Percentiles rank a stretch among this genome's conserved stretches.
phyloP scores from a whole-genome alignment of 2,888 invertebrate species.

The Hirtodrosophila confusa region DNA sequence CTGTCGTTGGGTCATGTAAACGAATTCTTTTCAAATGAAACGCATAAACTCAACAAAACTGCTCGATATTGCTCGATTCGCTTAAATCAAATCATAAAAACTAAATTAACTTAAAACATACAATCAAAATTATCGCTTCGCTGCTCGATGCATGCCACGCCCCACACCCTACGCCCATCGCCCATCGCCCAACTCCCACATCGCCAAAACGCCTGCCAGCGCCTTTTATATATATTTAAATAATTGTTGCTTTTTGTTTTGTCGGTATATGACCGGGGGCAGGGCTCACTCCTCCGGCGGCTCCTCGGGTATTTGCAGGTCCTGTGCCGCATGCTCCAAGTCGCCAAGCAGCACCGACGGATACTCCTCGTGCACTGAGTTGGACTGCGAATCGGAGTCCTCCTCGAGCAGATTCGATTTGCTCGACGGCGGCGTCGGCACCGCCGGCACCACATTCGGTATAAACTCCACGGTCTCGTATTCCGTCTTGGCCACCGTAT shows the following conservation, averaged over 20 bases:
- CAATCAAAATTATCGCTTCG: constrained; percentile 50
- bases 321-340: constrained; percentile 79
- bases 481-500: constrained; percentile 77
- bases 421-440: constrained; percentile 55
- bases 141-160: constrained; percentile 46
- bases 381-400: constrained; percentile 80
- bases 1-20: constrained; percentile 25
- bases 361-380: constrained; percentile 83
- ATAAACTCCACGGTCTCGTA: constrained; percentile 82
- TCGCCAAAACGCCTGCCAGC: constrained; percentile 28
- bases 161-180: constrained; percentile 25
- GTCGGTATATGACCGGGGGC: background rate
- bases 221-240: constrained; percentile 43
- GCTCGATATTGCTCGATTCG: constrained; percentile 39
- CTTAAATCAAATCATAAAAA: constrained; percentile 61
- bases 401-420: constrained; percentile 74
- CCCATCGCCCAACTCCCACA: constrained; percentile 1
- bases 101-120: constrained; percentile 75
- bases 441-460: constrained; percentile 72
- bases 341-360: constrained; percentile 64
- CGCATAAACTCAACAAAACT: constrained; percentile 46
- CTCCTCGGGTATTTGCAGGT: constrained; percentile 82
- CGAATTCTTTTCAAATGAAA: constrained; percentile 22
- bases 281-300: constrained; percentile 83
- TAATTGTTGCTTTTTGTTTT: constrained; percentile 35